Base-by-base conservation (phyloP, 2,113 vertebrate species). In the Brachyhypopomus gauderio region DNA sequence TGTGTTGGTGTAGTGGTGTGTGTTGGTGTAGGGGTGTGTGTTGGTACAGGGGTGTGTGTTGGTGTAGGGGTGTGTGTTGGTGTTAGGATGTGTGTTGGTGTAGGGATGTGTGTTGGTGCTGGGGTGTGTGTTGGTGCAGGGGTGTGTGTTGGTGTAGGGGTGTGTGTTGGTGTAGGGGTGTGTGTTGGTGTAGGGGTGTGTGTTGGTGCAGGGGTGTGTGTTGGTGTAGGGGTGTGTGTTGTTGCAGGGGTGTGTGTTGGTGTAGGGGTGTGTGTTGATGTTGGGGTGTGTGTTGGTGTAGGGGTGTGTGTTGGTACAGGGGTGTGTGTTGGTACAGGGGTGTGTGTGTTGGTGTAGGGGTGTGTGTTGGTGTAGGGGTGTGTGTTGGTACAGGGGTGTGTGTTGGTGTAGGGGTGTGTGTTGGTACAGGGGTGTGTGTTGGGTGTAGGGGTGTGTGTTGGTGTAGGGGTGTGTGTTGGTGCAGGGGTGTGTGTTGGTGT, bases 361-460 rank as follows among this genome's bases (percentile, higher is more conserved):
- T 64, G 58, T 64, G 22, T 80, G 30, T 30, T 30, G 30, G 30
- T 30, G 30, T 3, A 30, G 30, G 30, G 30, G 30, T 30, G 30
- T 30, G 30, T 30, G 30, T 30, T 30, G 30, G 30, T 30, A n/a
- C 56, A 71, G 59, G 34, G 45, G 70, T 64, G 58, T 64, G 22
- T 80, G 30, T 30, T 30, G 30, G 30, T 30, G 30, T 3, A 30
- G 30, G 30, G 30, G 30, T 30, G 30, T 30, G 30, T 30, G 30
- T 30, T 30, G 30, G 30, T 30, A n/a, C n/a, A n/a, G n/a, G n/a
- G n/a, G n/a, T n/a, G n/a, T n/a, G n/a, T n/a, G n/a, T n/a, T n/a
- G n/a, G n/a, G n/a, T n/a, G n/a, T n/a, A 71, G 59, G 34, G 45
- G 70, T 64, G 58, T 64, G 22, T 80, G 30, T 30, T 30, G 30